Base-by-base conservation (phyloP, 92 coral and sea anemone species). In the Siderastrea siderea region DNA sequence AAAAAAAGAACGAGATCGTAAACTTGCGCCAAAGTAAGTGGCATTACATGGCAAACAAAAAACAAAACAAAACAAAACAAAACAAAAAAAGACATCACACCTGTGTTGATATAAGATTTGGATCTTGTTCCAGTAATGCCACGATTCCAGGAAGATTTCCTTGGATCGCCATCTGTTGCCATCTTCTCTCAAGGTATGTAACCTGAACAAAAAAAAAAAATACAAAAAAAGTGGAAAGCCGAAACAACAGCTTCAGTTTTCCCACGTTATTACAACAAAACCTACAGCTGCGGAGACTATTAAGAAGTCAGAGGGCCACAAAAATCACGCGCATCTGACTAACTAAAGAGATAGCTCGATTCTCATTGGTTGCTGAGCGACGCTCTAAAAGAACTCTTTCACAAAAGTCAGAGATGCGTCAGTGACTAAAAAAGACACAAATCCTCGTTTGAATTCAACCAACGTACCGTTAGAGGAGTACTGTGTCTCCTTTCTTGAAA, bases 91-190 rank as follows among this genome's bases (percentile, higher is more conserved):
- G 19, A 6, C 17, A 7, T 19, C 49, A 4, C 60, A 94, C 97
- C 93, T 94, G 91, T 72, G 75, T 89, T 8, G 89, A 74, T 3
- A 77, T 92, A 50, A 94, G 86, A 63, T 67, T 82, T 4, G 93
- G 85, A 68, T 94, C 91, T 44, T 83, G 73, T 61, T 92, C 88
- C 10, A 94, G 72, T 47, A 92, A 77, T 47, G 64, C 57, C 72
- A 79, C 80, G 38, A 89, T 77, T 64, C 85, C 93, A 3, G 89
- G 54, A 17, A 89, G 47, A 48, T 87, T 64, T 54, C 97, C 71
- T 78, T 89, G 90, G 79, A 80, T 83, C 48, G 95, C 90, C 68
- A 74, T 57, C 16, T 80, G 92, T 43, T 82, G 86, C 97, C 97
- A 94, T 70, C 63, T 75, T 49, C 72, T 92, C 58, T 94, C 95